A percentile compares a stretch with the other conserved stretches of the same genome.
Evolutionary conservation across 2,113 vertebrate species (phyloP).

Genomic region (Lasiurus cinereus): DNA sequence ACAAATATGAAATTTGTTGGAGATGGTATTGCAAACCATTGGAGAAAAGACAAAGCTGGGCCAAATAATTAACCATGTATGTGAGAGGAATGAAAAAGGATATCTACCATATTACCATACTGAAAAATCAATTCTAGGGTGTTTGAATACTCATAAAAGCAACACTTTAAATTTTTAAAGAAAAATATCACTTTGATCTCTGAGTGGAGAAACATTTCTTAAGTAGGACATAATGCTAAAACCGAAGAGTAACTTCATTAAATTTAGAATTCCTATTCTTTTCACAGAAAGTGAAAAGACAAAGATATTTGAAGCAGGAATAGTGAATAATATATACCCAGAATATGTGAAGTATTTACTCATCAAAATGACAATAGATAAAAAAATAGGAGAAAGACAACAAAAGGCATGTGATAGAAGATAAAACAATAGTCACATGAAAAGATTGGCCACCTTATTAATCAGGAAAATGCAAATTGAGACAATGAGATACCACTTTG

Average conservation of each 20-base stretch:
- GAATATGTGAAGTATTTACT: constrained; percentile 30
- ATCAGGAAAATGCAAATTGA: neutral
- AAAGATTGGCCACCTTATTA: neutral
- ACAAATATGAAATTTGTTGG: neutral
- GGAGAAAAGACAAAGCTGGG: neutral
- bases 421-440: neutral
- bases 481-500: neutral
- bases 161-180: constrained; percentile 8
- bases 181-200: constrained; percentile 28
- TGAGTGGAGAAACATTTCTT: constrained; percentile 30
- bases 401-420: neutral
- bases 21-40: neutral
- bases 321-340: neutral
- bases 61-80: neutral
- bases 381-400: neutral
- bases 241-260: neutral
- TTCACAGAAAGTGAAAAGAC: constrained; percentile 19
- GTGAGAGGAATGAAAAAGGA: neutral
- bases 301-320: neutral
- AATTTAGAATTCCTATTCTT: constrained; percentile 27
- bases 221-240: neutral
- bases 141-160: neutral
- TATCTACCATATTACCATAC: neutral
- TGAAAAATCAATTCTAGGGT: constrained; percentile 30
- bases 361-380: neutral